These are phyloP conservation scores for Lithophane leautieri DNA, from an alignment of 2,888 invertebrate species.

Conservation along the genomic window DNA sequence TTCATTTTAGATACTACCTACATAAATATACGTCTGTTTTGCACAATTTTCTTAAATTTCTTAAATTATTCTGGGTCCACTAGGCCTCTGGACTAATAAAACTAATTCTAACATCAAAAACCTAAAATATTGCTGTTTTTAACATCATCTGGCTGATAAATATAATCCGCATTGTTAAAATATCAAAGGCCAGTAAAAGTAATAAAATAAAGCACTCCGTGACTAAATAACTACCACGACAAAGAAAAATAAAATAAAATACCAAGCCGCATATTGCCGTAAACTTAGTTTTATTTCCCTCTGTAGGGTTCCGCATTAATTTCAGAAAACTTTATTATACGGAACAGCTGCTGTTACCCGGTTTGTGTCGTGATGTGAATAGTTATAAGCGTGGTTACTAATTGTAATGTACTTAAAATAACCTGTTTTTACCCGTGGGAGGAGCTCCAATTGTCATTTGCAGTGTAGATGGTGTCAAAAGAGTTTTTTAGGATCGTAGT, in stretches of 20 bases:
- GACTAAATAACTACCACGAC: constrained; percentile 9
- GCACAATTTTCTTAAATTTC: not conserved
- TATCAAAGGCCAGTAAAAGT: not conserved
- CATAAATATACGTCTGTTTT: not conserved
- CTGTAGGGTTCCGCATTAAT: constrained; percentile 38
- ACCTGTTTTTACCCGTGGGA: not conserved
- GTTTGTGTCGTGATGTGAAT: constrained; percentile 48
- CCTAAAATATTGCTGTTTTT: not conserved
- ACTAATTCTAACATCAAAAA: not conserved
- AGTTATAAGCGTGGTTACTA: constrained; percentile 21
- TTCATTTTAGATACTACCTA: not conserved
- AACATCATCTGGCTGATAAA: not conserved
- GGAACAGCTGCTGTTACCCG: constrained; percentile 39
- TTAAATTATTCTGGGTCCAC: too few relatives aligned
- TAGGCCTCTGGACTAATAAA: not conserved
- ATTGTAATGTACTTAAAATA: constrained; percentile 8
- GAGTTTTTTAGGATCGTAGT: not conserved
- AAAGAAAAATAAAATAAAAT: constrained; percentile 52
- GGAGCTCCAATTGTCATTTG: not conserved
- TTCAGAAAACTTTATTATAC: constrained; percentile 47
- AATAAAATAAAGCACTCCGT: not conserved
- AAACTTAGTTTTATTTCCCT: constrained; percentile 52
- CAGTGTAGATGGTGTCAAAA: not conserved
- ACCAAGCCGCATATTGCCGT: constrained; percentile 26
- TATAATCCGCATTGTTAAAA: not conserved